Evolutionary conservation across 2,888 invertebrate species (phyloP).

Genomic region (Coleophora deauratella): DNA sequence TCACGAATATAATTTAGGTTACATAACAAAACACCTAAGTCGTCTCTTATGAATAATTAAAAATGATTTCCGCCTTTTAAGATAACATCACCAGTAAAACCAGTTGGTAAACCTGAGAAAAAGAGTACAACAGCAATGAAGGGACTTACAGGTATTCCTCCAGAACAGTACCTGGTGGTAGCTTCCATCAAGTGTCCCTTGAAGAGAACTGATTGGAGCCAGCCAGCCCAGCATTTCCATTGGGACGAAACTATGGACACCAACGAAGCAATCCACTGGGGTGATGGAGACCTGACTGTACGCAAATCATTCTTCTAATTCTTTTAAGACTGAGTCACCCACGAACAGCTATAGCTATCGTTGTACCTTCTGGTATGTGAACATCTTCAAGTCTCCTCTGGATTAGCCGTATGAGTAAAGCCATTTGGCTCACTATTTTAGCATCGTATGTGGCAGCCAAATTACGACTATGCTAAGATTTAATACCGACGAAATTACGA

Average conservation of each 20-base stretch:
- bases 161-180: constrained; percentile 31
- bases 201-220: constrained; percentile 67
- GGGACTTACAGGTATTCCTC: constrained; percentile 12
- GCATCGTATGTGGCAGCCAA: too few relatives aligned
- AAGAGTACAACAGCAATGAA: constrained; percentile 33
- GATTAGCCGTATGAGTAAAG: too few relatives aligned
- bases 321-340: not conserved
- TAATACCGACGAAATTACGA: too few relatives aligned
- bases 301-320: constrained; percentile 10
- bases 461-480: too few relatives aligned
- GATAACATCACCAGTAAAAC: constrained; percentile 20
- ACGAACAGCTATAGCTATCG: too few relatives aligned
- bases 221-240: constrained; percentile 66
- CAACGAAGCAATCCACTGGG: constrained; percentile 55
- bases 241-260: constrained; percentile 70
- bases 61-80: too few relatives aligned
- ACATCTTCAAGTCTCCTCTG: too few relatives aligned
- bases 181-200: constrained; percentile 65
- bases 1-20: too few relatives aligned
- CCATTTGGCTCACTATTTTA: too few relatives aligned
- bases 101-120: constrained; percentile 31
- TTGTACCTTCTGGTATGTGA: too few relatives aligned
- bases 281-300: constrained; percentile 58
- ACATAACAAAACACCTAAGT: too few relatives aligned
- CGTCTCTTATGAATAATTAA: too few relatives aligned